Percentiles rank a stretch among this genome's conserved stretches.
phyloP scores from a whole-genome alignment of 1,140 invertebrate species.

The Armadillidium nasatum region DNA sequence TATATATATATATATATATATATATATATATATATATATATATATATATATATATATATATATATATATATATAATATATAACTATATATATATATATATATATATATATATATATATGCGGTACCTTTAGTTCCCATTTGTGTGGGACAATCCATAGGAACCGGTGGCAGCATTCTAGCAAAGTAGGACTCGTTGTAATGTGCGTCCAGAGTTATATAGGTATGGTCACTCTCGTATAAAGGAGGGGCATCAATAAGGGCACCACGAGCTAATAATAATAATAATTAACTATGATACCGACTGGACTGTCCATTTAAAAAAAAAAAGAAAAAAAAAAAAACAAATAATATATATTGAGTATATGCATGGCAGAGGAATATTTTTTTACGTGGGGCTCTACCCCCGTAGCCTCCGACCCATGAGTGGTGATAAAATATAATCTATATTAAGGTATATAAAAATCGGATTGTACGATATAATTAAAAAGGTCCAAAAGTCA shows the following conservation, averaged over 20 bases:
- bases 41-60: background rate
- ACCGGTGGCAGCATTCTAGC: constrained; percentile 50
- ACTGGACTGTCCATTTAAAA: no score
- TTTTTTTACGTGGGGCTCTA: no score
- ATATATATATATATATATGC: background rate
- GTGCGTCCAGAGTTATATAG: constrained; percentile 50
- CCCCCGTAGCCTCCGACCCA: no score
- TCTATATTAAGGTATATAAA: background rate
- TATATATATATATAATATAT: background rate
- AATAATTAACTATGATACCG: background rate
- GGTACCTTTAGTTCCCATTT: constrained; percentile 48
- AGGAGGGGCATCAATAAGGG: constrained; percentile 49
- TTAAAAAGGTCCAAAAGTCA: background rate
- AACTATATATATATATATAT: background rate
- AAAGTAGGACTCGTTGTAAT: constrained; percentile 49
- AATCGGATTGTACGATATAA: background rate
- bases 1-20: background rate
- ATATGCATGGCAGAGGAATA: no score
- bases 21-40: background rate
- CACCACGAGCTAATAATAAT: constrained; percentile 44
- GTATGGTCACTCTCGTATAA: constrained; percentile 46
- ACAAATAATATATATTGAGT: no score
- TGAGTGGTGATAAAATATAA: background rate
- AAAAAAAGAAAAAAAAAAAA: no score
- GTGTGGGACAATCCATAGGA: constrained; percentile 51